phyloP scores from a whole-genome alignment of 2,113 vertebrate species.

The Hymenochirus boettgeri region DNA sequence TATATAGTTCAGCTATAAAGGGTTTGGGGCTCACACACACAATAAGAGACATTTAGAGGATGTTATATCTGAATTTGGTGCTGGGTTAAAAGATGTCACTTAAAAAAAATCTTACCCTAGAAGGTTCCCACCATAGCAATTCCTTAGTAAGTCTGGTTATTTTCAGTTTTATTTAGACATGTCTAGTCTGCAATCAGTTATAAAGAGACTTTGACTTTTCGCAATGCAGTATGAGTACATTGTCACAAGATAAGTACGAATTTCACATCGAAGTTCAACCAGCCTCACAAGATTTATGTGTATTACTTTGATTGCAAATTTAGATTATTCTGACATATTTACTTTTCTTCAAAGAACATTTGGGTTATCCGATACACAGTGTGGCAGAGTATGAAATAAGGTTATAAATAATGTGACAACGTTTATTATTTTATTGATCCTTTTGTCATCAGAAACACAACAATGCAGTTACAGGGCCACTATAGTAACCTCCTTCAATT shows the following conservation, averaged over 20 bases:
- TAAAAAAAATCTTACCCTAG: conserved; percentile 34
- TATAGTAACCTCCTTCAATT: no score
- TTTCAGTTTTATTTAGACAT: conserved; percentile 41
- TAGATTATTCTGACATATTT: neutral
- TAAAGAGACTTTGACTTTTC: conserved; percentile 7
- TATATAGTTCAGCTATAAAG: conserved; percentile 12
- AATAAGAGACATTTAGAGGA: conserved; percentile 12
- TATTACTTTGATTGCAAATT: neutral
- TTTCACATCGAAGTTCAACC: conserved; percentile 18
- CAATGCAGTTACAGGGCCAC: no score
- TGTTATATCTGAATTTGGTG: conserved; percentile 25
- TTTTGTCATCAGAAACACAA: no score
- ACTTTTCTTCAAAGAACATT: no score
- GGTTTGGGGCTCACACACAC: conserved; percentile 14
- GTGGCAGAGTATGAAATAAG: no score
- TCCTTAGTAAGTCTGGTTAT: conserved; percentile 30
- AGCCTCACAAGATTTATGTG: no score
- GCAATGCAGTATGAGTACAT: conserved; percentile 12
- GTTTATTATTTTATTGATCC: no score
- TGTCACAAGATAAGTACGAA: conserved; percentile 10
- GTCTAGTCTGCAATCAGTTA: conserved; percentile 24
- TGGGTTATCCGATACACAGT: no score
- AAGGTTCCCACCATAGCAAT: conserved; percentile 33
- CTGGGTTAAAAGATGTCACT: conserved; percentile 27
- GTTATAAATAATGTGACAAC: no score